These are phyloP conservation scores for Bombus turneri DNA, from an alignment of 1,140 invertebrate genomes.

Conservation along the genomic window DNA sequence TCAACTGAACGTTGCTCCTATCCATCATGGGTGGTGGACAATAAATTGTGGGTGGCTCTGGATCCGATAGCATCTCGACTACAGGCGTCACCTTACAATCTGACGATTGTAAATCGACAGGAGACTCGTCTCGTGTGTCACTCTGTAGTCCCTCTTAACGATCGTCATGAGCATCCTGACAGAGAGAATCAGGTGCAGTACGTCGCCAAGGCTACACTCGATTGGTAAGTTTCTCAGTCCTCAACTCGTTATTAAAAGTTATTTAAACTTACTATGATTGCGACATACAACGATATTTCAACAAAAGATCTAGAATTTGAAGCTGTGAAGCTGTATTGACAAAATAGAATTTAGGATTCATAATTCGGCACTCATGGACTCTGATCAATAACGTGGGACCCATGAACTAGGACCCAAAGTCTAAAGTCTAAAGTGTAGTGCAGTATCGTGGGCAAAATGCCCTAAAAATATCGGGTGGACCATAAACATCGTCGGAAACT, in stretches of 20 bases:
- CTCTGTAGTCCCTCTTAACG: slow-evolving; percentile 55
- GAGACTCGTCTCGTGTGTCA: slow-evolving; percentile 76
- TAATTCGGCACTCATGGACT: fast-evolving
- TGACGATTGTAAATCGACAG: slow-evolving; percentile 76
- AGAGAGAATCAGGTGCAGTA: slow-evolving; percentile 67
- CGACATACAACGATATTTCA: too few relatives aligned
- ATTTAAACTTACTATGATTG: too few relatives aligned
- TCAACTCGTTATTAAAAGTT: not conserved
- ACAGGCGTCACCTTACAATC: slow-evolving; percentile 70
- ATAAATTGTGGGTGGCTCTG: slow-evolving; percentile 75
- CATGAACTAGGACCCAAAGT: not conserved
- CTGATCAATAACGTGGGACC: too few relatives aligned
- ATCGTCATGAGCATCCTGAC: slow-evolving; percentile 56
- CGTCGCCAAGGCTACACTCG: slow-evolving; percentile 74
- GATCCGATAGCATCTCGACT: slow-evolving; percentile 72
- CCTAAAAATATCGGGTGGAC: too few relatives aligned
- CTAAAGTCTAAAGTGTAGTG: not conserved
- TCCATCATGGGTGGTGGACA: slow-evolving; percentile 72
- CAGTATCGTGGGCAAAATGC: too few relatives aligned
- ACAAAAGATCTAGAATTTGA: too few relatives aligned
- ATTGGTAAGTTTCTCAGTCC: slow-evolving; percentile 73
- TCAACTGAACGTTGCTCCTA: slow-evolving; percentile 66
- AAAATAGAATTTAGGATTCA: not conserved
- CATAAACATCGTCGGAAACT: too few relatives aligned
- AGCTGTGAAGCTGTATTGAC: not conserved